These are phyloP conservation scores for Cryptosula pallasiana DNA, from an alignment of 2,888 invertebrate species.

Conservation along the genomic window DNA sequence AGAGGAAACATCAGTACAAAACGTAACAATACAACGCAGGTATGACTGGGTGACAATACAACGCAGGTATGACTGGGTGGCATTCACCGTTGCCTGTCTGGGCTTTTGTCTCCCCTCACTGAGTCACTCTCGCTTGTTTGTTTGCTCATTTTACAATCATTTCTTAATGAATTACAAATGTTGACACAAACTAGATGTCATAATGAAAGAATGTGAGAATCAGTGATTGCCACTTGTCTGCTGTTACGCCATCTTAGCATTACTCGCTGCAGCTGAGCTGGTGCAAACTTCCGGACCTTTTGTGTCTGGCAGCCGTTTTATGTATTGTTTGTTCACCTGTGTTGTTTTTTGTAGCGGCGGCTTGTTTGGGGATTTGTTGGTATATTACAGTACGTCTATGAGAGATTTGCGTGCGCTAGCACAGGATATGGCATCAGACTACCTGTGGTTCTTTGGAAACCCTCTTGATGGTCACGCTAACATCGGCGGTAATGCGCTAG, in stretches of 20 bases:
- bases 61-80: constrained; percentile 28
- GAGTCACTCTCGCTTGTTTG: neutral
- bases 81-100: too few species aligned
- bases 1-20: constrained; percentile 33
- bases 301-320: too few species aligned
- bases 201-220: neutral
- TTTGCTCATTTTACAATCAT: neutral
- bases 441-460: constrained; percentile 10
- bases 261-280: too few species aligned
- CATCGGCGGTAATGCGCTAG: neutral
- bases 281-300: too few species aligned
- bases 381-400: constrained; percentile 38
- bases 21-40: constrained; percentile 33
- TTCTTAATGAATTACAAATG: neutral
- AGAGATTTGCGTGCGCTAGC: constrained; percentile 31
- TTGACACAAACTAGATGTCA: neutral
- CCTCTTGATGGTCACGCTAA: constrained; percentile 1
- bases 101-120: neutral
- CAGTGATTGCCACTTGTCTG: neutral
- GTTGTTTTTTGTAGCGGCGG: constrained; percentile 48
- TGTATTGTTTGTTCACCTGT: too few species aligned
- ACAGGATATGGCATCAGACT: neutral
- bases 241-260: neutral
- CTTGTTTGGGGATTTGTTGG: constrained; percentile 37
- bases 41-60: neutral